A percentile compares a stretch with the other conserved stretches of the same genome.
phyloP scores from a whole-genome alignment of 2,113 vertebrate genomes.

The Carassius auratus region DNA sequence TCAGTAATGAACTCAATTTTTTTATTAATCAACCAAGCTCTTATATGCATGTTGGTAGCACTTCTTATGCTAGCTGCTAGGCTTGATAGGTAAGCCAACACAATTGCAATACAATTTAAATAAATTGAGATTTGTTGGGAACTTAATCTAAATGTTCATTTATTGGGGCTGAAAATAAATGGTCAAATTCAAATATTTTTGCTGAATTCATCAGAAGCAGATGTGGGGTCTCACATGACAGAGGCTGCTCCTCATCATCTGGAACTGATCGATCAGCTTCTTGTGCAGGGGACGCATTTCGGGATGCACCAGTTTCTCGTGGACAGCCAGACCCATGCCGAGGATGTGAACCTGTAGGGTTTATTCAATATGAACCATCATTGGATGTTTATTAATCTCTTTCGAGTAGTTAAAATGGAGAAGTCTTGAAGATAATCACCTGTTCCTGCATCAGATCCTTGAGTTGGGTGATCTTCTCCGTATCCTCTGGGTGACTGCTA shows the following conservation, averaged over 20 bases:
- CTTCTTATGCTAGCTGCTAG: too few relatives aligned
- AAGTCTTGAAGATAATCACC: conserved; percentile 69
- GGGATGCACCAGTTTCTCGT: conserved; percentile 96
- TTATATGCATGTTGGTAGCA: too few relatives aligned
- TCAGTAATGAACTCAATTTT: too few relatives aligned
- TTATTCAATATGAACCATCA: background rate
- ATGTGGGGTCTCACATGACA: conserved; percentile 83
- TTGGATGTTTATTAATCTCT: background rate
- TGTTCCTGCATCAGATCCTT: conserved; percentile 99
- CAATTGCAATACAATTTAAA: background rate
- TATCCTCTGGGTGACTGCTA: conserved; percentile 89
- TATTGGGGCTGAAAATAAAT: background rate
- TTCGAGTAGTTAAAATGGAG: background rate
- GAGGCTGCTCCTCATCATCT: conserved; percentile 96
- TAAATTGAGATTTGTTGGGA: background rate
- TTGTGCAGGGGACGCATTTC: conserved; percentile 99
- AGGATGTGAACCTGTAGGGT: conserved; percentile 86
- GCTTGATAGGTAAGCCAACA: too few relatives aligned
- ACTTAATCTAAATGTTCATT: background rate
- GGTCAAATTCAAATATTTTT: background rate
- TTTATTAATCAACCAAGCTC: too few relatives aligned
- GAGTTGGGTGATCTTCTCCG: conserved; percentile 94
- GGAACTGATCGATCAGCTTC: conserved; percentile 98
- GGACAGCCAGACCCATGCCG: conserved; percentile 91
- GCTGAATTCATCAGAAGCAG: background rate